Base-by-base conservation (phyloP, 2,797 vertebrate genomes). In the Sus cebifrons region DNA sequence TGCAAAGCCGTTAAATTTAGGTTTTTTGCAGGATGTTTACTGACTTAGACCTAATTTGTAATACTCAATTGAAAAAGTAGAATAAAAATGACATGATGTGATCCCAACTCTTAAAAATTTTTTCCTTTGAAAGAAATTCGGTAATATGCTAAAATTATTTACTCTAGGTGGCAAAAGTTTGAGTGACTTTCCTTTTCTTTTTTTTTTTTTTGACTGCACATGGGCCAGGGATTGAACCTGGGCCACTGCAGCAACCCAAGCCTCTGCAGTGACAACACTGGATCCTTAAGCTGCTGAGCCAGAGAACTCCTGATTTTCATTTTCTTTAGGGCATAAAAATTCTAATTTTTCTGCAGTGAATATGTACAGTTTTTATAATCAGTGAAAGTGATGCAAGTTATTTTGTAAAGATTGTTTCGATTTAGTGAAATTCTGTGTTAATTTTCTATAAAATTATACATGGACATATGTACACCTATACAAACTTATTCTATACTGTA, bases 161-260 rank as follows among this genome's bases (percentile, higher is more conserved):
- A 90, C 18, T 89, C 49, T 73, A 44, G 49, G 29, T 88, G 32
- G 5, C 70, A 27, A 25, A 84, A 20, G 65, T 56, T 73, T 14
- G 40, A 36, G 15, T 92, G 44, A 29, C 77, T 86, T 93, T 91
- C 4, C 25, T 74, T 84, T 70, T 64, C 65, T 81, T 95, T 81
- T 49, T 49, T 49, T 49, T 49, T 44, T 44, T 49, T 49, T 49
- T 49, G 44, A 49, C 44, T 49, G 44, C 44, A 49, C 44, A 1
- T 49, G 44, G 44, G 44, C 44, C 44, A 49, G 44, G 44, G 44
- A 49, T 49, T 49, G 9, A 49, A 49, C 5, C 44, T 49, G 44
- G 44, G 44, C 44, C 44, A 49, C 44, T 7, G 44, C 44, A 49
- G 6, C 6, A 5, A 49, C 44, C 44, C 44, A 49, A 49, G 44